These are phyloP conservation scores for Ovibos moschatus DNA, from an alignment of 2,113 vertebrate genomes.

Conservation along the genomic window DNA sequence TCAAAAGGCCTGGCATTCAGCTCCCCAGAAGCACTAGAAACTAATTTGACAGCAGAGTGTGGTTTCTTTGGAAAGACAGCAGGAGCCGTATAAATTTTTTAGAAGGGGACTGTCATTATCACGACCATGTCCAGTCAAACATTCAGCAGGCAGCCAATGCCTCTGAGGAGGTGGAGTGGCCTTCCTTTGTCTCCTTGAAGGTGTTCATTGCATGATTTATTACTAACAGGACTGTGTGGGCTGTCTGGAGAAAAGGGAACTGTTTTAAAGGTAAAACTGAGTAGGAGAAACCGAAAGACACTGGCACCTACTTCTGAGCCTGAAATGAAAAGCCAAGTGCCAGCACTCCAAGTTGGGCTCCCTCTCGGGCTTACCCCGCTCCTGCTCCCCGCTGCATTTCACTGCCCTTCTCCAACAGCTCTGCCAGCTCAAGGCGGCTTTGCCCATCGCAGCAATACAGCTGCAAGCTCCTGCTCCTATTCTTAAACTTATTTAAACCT, in stretches of 20 bases:
- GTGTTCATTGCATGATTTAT: not conserved
- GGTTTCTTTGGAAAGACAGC: constrained; percentile 53
- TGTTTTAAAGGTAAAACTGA: constrained; percentile 48
- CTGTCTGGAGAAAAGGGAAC: not conserved
- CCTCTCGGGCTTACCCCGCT: fast-evolving
- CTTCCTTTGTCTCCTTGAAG: constrained; percentile 35
- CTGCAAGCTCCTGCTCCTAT: not conserved
- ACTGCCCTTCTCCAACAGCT: not conserved
- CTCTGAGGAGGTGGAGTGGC: not conserved
- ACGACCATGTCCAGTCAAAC: not conserved
- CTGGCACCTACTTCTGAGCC: not conserved
- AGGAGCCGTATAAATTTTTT: constrained; percentile 31
- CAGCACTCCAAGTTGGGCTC: not conserved
- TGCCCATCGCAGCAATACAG: fast-evolving
- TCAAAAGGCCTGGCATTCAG: constrained; percentile 42
- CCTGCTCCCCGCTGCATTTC: not conserved
- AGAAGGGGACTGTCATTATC: constrained; percentile 22
- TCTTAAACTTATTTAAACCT: constrained; percentile 33
- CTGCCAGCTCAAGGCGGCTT: not conserved
- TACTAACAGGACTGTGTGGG: not conserved
- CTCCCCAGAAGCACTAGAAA: not conserved
- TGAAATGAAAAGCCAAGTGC: not conserved
- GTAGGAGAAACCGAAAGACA: constrained; percentile 23
- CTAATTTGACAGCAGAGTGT: constrained; percentile 52
- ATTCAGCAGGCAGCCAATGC: not conserved